Base-by-base conservation (phyloP, 2,888 invertebrate genomes). In the Pyrochroa serraticornis region DNA sequence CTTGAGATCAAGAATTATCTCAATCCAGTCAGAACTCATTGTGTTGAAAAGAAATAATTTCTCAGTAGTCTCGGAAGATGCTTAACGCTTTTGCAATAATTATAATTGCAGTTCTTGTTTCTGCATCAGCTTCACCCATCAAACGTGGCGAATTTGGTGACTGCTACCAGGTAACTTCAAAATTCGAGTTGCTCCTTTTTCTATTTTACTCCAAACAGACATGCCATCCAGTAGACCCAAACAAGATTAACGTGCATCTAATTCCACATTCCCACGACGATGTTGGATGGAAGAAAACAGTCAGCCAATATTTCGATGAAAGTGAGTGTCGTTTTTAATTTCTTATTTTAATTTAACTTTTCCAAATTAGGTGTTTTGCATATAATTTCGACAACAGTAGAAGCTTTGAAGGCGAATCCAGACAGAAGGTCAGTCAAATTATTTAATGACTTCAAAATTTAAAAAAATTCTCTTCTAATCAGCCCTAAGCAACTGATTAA, bases 241-340 rank as follows among this genome's bases (percentile, higher is more conserved):
- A 83, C 1, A 82, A 86, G 72, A 77, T 95, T 12, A 95, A 95
- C 74, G 89, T 95, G 0, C 95, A 95, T 73, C 80, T 95, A 0
- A 85, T 92, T 0, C 86, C 95, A 0, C 97, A 97, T 73, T 91
- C 94, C 0, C 96, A 97, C 72, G 93, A 96, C 71, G 96, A 97
- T 73, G 93, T 95, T 0, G 96, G 97, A 33, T 97, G 96, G 95
- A 78, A 95, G 43, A 93, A 94, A 78, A 96, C 95, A 0, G 90
- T 95, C 0, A 95, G 96, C 73, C 92, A 95, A 75, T 97, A 97
- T 74, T 96, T 90, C 71, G 92, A 66, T 87, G 91, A 87, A 75
- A 84, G 83, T 83, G 10, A 41, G 31, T 6, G 10, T 13, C 10
- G n/a, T n/a, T 32, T 3, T 22, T 22, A 22, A 22, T 22, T 22